Base-by-base conservation (phyloP, 2,888 invertebrate species). In the Cheilosia vulpina region DNA sequence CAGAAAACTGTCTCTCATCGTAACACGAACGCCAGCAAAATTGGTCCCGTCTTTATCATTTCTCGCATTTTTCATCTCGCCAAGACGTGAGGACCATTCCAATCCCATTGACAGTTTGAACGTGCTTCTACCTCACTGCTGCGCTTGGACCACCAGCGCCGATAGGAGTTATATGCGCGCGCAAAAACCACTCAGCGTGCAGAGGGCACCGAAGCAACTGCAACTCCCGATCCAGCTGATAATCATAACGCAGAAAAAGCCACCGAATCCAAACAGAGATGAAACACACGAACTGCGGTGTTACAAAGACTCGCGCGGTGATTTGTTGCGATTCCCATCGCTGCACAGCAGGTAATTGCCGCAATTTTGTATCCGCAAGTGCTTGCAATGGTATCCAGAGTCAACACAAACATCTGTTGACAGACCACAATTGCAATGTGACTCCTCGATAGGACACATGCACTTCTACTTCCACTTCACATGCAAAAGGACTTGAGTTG, bases 261-360 rank as follows among this genome's bases (percentile, higher is more conserved):
- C 52, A 52, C 52, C 52, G 52, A 52, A 52, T 52, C 52, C 52
- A 52, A 52, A 21, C 24, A 52, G 52, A 52, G 21, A 52, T 9
- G 21, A 21, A 2, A 19, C 19, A 27, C 52, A 52, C 21, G 21
- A 52, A 52, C 52, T 24, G n/a, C n/a, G 52, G 50, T 4, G 21
- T 34, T 3, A 4, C 24, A 52, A 27, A 52, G 27, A 6, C 24
- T 52, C 15, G 13, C 38, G 38, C 38, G 50, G 50, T 50, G 24
- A 50, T 50, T 50, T 50, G 21, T 24, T 13, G 50, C 21, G 52
- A 24, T 52, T 52, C 52, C 52, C 52, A 52, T 52, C 52, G 52
- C 13, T 52, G 52, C 52, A 24, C 52, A 52, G 52, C 52, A 52
- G 52, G 52, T 52, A 52, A 52, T 52, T 52, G 52, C 52, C 13